phyloP scores from a whole-genome alignment of 2,797 vertebrate genomes.

The Sylvilagus floridanus region DNA sequence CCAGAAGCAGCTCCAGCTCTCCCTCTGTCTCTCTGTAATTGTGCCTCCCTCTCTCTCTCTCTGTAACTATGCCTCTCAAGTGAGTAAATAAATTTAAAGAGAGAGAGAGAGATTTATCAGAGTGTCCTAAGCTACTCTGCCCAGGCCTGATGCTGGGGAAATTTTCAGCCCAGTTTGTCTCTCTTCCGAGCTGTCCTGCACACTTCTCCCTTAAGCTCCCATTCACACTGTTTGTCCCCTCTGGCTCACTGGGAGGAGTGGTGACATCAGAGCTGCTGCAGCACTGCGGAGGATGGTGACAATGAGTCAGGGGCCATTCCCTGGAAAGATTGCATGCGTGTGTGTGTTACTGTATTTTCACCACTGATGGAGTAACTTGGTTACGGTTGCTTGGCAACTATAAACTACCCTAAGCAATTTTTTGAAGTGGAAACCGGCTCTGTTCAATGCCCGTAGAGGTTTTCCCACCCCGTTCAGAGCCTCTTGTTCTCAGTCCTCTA shows the following conservation, averaged over 20 bases:
- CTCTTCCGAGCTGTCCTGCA: not conserved
- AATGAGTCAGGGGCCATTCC: constrained; percentile 72
- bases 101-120: not conserved
- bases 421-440: not conserved
- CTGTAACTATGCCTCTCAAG: no score
- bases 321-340: constrained; percentile 35
- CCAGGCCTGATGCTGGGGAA: not conserved
- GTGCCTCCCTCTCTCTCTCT: no score
- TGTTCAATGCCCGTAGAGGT: not conserved
- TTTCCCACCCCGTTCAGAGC: not conserved
- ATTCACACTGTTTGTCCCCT: not conserved
- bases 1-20: no score
- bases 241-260: constrained; percentile 2
- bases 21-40: no score
- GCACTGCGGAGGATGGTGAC: not conserved
- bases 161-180: not conserved
- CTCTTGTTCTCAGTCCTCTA: not conserved
- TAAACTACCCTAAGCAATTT: not conserved
- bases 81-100: no score
- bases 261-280: constrained; percentile 31
- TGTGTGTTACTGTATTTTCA: constrained; percentile 39
- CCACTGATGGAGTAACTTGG: constrained; percentile 52
- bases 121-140: not conserved
- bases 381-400: constrained; percentile 73
- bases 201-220: not conserved